Conservation (phyloP, 2,888 invertebrate species). For the Prenolepis imparis region DNA sequence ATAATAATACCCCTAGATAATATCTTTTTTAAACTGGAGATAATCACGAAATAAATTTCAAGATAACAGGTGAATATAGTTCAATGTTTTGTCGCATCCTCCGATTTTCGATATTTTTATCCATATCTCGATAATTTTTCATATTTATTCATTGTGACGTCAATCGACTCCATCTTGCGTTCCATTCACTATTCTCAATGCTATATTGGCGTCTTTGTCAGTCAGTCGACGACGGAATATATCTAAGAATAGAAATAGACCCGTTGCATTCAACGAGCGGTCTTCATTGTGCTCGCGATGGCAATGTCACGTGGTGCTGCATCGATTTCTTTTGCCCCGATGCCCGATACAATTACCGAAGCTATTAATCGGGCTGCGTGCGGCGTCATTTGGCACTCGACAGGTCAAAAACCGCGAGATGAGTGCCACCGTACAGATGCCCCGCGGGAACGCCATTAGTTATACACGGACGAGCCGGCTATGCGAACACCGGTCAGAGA, state of each 20-base stretch:
- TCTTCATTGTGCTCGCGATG: constrained; percentile 38
- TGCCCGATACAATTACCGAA: constrained; percentile 72
- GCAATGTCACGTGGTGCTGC: constrained; percentile 37
- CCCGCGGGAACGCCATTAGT: constrained; percentile 74
- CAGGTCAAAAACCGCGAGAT: constrained; percentile 74
- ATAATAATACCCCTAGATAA: not conserved
- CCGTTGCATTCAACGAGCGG: constrained; percentile 26
- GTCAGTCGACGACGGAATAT: constrained; percentile 23
- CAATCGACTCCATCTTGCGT: not conserved
- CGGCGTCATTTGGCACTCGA: constrained; percentile 75
- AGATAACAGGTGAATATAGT: not conserved
- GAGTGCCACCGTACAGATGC: constrained; percentile 64
- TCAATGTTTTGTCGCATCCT: not conserved
- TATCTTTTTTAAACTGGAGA: not conserved
- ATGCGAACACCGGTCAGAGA: constrained; percentile 55
- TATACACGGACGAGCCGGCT: constrained; percentile 65
- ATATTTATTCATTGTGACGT: constrained; percentile 36
- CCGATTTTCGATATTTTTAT: constrained; percentile 11
- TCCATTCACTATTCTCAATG: constrained; percentile 22
- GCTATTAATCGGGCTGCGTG: constrained; percentile 75
- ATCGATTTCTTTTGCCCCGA: constrained; percentile 41
- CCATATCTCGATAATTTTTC: constrained; percentile 30
- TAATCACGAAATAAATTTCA: not conserved
- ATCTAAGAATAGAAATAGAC: constrained; percentile 21
- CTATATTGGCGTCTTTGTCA: constrained; percentile 14